Evolutionary conservation across 2,113 vertebrate species (phyloP), one percentile per base, ranked within the genome.

Genomic region (Porphyrio hochstetteri): DNA sequence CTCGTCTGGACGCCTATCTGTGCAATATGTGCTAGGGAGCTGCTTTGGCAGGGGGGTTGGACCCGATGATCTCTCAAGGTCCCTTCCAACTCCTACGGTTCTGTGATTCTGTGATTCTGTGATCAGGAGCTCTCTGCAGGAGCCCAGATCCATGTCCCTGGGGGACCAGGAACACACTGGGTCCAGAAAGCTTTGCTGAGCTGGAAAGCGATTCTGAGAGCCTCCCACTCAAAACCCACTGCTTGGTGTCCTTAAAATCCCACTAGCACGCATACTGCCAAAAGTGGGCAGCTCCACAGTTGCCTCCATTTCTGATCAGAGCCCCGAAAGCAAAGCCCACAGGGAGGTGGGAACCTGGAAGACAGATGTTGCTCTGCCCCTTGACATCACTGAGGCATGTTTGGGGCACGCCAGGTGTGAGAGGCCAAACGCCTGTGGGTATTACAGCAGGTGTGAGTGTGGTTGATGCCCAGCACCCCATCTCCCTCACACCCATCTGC

Each of bases 401-500:
- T 29, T 1, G 1, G 33, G 36, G 33, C 42, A 53, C 1, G 0
- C 8, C 60, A 29, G 31, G n/a, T 20, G 3, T 16, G 29, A 68
- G 53, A 55, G 25, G 16, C 12, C 3, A 4, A 65, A 48, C 1
- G 4, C 35, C 25, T 24, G 36, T 1, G 7, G 8, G n/a, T 57
- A 48, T 13, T 0, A 2, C 40, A n/a, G n/a, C 57, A 65, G 67
- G 35, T 1, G 0, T 36, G 68, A 23, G 42, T 36, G 68, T 28
- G 42, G 25, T 59, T 31, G 10, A 6, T 59, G 35, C 5, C 25
- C 50, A 63, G 67, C 16, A 35, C 40, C 42, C 50, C 15, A 24
- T 7, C 59, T 53, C 33, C 40, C 44, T 53, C 3, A 2, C 46
- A 48, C 9, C 15, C 40, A 23, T 31, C 38, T 35, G 55, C 28